Evolutionary conservation across 2,797 vertebrate species (phyloP), one percentile per base, ranked within the genome.

Genomic region (Thunnus albacares): DNA sequence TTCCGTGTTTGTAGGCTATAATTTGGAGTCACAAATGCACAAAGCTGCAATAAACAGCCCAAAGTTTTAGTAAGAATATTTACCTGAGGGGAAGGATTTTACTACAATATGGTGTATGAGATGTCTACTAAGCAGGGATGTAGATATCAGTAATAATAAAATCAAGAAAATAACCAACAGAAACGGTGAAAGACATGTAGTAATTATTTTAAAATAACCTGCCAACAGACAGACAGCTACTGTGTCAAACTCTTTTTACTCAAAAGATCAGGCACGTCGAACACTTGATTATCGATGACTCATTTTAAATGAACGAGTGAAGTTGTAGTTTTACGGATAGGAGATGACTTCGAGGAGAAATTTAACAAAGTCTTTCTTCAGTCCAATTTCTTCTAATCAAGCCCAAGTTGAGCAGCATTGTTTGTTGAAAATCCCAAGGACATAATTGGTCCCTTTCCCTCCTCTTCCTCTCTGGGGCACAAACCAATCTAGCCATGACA

Each of bases 401-500:
- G 78, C 75, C 72, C 52, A 79, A 74, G 56, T 41, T 77, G 64
- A 71, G 53, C 69, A 65, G 56, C 65, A 22, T 14, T 53, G 57
- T 86, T 86, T 87, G 73, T 82, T 75, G 75, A n/a, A 82, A 72
- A 66, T 86, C 69, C 68, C 56, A 47, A 5, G 58, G 66, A 79
- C 35, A 38, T 78, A 79, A 90, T 61, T 87, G 77, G 77, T 57
- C 33, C 24, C 28, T 69, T 18, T 53, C 30, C 63, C 18, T 64
- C 35, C 47, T 56, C 33, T 28, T 70, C 79, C 30, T 80, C 76
- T 84, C 75, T 60, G 56, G 67, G 55, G 78, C 73, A 75, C 70
- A 78, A 82, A 89, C 61, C 77, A 88, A 90, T 85, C 69, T 47
- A 72, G 49, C 43, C 18, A 63, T 81, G 71, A 79, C 85, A 87